Evolutionary conservation across 2,888 invertebrate species (phyloP).

Genomic region (Napeogenes inachia): DNA sequence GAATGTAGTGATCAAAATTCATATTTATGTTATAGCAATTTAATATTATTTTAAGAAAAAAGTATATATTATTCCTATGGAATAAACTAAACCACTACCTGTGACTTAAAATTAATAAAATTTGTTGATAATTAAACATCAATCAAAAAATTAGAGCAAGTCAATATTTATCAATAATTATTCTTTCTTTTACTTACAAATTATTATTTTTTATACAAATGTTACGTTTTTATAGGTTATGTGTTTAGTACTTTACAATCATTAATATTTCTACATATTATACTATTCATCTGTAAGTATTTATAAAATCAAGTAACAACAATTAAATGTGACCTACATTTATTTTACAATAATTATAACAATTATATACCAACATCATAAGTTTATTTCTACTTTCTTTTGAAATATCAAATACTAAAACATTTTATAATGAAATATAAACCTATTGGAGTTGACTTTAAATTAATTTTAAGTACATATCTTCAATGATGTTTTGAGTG

Average conservation of each 20-base stretch:
- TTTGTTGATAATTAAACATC: too few relatives aligned
- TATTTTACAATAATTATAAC: slow-evolving; percentile 10
- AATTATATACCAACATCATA: slow-evolving; percentile 12
- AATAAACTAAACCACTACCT: too few relatives aligned
- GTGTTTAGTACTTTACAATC: slow-evolving; percentile 11
- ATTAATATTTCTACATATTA: not conserved
- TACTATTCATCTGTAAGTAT: not conserved
- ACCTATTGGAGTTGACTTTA: not conserved
- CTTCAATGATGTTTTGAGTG: not conserved
- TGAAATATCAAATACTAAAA: not conserved
- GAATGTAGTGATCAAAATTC: too few relatives aligned
- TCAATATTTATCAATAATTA: too few relatives aligned
- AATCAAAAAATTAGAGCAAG: too few relatives aligned
- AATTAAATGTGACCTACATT: slow-evolving; percentile 27
- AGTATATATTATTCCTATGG: too few relatives aligned
- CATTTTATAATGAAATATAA: not conserved
- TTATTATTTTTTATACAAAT: not conserved
- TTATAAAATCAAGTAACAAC: not conserved
- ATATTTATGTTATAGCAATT: too few relatives aligned
- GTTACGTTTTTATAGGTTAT: slow-evolving; percentile 18
- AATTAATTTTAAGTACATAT: not conserved
- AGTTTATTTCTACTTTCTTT: not conserved
- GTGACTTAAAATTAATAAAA: too few relatives aligned
- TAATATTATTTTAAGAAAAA: too few relatives aligned
- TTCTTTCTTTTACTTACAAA: too few relatives aligned